phyloP scores from a whole-genome alignment of 2,113 vertebrate genomes.

The Hemibagrus wyckioides region DNA sequence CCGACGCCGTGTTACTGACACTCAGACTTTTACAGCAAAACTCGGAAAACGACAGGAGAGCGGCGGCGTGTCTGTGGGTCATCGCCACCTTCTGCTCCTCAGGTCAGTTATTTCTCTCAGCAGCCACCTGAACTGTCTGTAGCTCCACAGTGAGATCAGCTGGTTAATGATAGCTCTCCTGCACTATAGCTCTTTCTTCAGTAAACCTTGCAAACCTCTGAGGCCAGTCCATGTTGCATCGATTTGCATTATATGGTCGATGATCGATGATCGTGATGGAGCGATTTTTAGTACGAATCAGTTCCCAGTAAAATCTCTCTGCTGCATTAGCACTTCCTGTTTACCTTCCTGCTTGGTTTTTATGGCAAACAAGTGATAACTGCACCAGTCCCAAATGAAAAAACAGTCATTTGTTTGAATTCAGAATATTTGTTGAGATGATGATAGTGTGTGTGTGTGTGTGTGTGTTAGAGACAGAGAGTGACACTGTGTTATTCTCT shows the following conservation, averaged over 20 bases:
- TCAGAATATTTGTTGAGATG: background rate
- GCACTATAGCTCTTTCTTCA: too few relatives aligned
- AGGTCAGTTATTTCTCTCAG: constrained; percentile 68
- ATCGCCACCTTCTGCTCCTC: constrained; percentile 80
- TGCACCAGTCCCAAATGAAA: background rate
- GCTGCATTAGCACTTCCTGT: too few relatives aligned
- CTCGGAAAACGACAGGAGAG: constrained; percentile 66
- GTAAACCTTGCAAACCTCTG: too few relatives aligned
- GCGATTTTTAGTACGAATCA: too few relatives aligned
- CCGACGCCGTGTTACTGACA: constrained; percentile 79
- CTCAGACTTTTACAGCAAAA: constrained; percentile 81
- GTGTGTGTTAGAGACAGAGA: background rate
- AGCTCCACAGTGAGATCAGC: too few relatives aligned
- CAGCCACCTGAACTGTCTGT: too few relatives aligned
- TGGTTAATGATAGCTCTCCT: too few relatives aligned
- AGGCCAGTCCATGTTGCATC: too few relatives aligned
- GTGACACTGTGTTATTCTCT: background rate
- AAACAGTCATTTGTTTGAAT: background rate
- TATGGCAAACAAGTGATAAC: background rate
- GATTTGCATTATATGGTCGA: too few relatives aligned
- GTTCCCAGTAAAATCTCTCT: too few relatives aligned
- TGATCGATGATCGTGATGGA: too few relatives aligned
- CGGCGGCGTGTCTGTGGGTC: constrained; percentile 84
- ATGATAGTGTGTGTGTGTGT: background rate
- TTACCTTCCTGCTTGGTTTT: background rate